Evolutionary conservation across 2,113 vertebrate species (phyloP), one percentile per base, ranked within the genome.

Genomic region (Phyllostomus hastatus): DNA sequence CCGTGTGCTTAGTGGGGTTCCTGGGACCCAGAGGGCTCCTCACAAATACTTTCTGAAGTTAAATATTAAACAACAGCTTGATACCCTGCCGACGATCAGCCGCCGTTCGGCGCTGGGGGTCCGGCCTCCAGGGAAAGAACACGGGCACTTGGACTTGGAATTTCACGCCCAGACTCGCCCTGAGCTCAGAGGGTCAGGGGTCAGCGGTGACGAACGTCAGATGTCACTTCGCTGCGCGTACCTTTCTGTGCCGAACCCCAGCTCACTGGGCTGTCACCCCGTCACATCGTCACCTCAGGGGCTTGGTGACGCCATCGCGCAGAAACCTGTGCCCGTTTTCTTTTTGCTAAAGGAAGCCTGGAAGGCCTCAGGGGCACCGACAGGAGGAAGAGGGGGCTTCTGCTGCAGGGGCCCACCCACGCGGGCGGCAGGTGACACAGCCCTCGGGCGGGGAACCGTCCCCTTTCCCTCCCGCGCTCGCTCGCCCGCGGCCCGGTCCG

Each of bases 341-440:
- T 48, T 26, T 31, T 73, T n/a, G 31, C 61, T 24, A 43, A 10
- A 43, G 1, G n/a, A 33, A 24, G 46, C 26, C 48, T 5, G 16
- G 33, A 5, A 48, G 35, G 10, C 14, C 24, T 35, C 20, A 16
- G 0, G 6, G 48, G 15, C 54, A 8, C 33, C 1, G 9, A 7
- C 70, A n/a, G 67, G 52, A 7, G 5, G 41, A 72, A 15, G 46
- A 19, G 2, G n/a, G 57, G 8, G 28, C 28, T 81, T 72, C 43
- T 66, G n/a, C 26, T 67, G 1, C 17, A 28, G 28, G 26, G 59
- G 80, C 0, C 43, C 43, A 43, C 43, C 8, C 38, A 41, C 2
- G 5, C 11, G 1, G 2, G 38, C 0, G 0, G 20, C 50, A 50
- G 73, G n/a, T 0, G 16, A 72, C 24, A 24, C n/a, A 3, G 43